Percentiles rank a stretch among this genome's conserved stretches.
Evolutionary conservation across 1,140 invertebrate species (phyloP).

Genomic region (Zaprionus davidi): DNA sequence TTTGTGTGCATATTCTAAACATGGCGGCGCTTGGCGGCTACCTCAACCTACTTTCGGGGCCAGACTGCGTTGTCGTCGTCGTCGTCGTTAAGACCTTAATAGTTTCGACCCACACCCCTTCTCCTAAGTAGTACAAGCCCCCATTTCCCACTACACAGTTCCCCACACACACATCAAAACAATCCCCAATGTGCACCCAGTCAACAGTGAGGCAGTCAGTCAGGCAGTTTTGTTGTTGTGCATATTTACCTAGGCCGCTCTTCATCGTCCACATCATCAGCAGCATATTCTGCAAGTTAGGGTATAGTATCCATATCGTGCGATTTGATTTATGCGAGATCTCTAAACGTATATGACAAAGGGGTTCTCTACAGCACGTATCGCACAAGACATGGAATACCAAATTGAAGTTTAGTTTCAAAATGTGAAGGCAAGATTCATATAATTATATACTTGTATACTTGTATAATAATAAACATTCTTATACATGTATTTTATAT

Average conservation of each 20-base stretch:
- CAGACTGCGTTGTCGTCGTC: constrained; percentile 46
- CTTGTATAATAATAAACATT: too few species aligned
- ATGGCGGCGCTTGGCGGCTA: constrained; percentile 75
- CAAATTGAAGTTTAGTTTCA: too few species aligned
- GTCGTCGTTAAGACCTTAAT: constrained; percentile 66
- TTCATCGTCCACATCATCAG: constrained; percentile 42
- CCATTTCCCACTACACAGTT: background rate
- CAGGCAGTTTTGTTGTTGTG: constrained; percentile 59
- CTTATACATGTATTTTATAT: background rate
- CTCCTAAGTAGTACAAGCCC: constrained; percentile 13
- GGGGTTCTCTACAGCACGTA: too few species aligned
- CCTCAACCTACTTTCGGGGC: constrained; percentile 75
- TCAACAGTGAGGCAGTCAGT: constrained; percentile 68
- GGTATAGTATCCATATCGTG: constrained; percentile 14
- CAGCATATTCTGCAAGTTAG: constrained; percentile 7
- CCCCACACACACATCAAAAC: background rate
- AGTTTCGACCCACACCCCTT: constrained; percentile 47
- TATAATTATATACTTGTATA: too few species aligned
- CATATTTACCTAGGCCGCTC: constrained; percentile 68
- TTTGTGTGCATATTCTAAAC: constrained; percentile 81
- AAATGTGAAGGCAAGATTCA: too few species aligned
- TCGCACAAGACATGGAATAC: too few species aligned
- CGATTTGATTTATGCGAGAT: background rate
- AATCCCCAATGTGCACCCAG: constrained; percentile 43
- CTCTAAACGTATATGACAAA: too few species aligned